Evolutionary conservation across 2,113 vertebrate genomes (phyloP), one percentile per base, ranked within the genome.

Genomic region (Xiphophorus couchianus): DNA sequence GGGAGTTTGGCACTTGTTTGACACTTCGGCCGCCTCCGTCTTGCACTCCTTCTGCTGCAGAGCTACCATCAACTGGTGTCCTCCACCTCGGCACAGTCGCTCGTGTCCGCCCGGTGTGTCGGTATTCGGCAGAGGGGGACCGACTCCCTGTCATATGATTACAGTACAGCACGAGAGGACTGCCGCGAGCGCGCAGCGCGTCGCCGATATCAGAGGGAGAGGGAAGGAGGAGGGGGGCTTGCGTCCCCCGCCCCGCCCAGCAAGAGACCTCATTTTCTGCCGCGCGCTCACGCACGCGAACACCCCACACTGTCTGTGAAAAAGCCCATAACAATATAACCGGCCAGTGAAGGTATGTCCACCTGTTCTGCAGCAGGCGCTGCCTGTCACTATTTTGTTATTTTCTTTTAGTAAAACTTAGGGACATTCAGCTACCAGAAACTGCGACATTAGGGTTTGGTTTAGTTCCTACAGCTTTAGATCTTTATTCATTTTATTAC

Each of bases 141-240:
- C 85, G 70, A 54, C 72, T 84, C 90, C 54, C 86, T 85, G 86
- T 92, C 92, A 92, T 93, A 93, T 92, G 92, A 93, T 91, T 87
- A 90, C 89, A 83, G 89, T 90, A 86, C 10, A 19, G 78, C 84
- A 83, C 83, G 86, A 89, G 86, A 70, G 82, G 85, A 75, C 74
- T 76, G 84, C 9, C 72, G 48, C 39, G 89, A 67, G 74, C 89
- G 91, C 87, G 90, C 91, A 1, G 90, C 88, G 87, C 90, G 83
- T 51, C 27, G 14, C 89, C 89, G 86, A 71, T 37, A 27, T 58
- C 77, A 28, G 58, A 73, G 66, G 51, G 27, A 62, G 30, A 69
- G 71, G 68, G 66, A 44, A 66, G 66, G 60, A 33, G 73, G 65
- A 39, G 81, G 88, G 77, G 84, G 87, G 72, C 77, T 80, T 68